phyloP scores from a whole-genome alignment of 2,797 vertebrate genomes.

The Myotis daubentonii region DNA sequence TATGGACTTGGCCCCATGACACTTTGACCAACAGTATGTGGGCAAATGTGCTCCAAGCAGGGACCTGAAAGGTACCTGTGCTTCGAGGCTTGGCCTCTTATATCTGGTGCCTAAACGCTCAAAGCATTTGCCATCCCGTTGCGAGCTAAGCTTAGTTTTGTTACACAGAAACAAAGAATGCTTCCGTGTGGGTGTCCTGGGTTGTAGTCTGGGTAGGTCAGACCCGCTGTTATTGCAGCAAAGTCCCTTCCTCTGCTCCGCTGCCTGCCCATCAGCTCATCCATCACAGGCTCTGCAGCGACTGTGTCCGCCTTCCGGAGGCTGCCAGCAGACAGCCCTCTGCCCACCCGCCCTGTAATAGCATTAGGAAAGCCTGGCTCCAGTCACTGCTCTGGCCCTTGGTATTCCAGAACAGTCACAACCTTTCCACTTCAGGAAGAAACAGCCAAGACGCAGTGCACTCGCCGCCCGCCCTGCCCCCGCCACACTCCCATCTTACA shows the following conservation, averaged over 20 bases:
- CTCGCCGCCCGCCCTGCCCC: not conserved
- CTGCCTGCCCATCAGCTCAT: slow-evolving; percentile 45
- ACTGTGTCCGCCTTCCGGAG: slow-evolving; percentile 61
- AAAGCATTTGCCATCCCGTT: not conserved
- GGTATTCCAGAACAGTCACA: not conserved
- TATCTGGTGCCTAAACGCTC: not conserved
- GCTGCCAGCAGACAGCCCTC: slow-evolving; percentile 53
- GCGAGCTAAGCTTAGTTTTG: not conserved
- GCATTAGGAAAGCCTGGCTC: slow-evolving; percentile 66
- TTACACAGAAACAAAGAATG: not conserved
- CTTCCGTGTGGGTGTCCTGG: not conserved
- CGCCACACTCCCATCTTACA: not conserved
- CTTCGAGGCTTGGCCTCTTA: not conserved
- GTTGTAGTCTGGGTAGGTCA: not conserved
- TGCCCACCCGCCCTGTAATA: slow-evolving; percentile 53
- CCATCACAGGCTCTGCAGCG: slow-evolving; percentile 71
- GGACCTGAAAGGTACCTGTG: not conserved
- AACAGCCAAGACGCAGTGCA: not conserved
- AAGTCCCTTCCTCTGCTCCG: slow-evolving; percentile 2
- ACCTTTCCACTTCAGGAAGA: not conserved
- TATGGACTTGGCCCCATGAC: not conserved
- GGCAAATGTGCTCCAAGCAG: not conserved
- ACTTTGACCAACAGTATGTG: not conserved
- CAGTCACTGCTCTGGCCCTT: slow-evolving; percentile 11
- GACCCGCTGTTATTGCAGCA: not conserved